Percentiles rank a stretch among this genome's conserved stretches.
These are phyloP conservation scores for Aphyosemion australe DNA, from an alignment of 2,113 vertebrate species.

Conservation along the genomic window DNA sequence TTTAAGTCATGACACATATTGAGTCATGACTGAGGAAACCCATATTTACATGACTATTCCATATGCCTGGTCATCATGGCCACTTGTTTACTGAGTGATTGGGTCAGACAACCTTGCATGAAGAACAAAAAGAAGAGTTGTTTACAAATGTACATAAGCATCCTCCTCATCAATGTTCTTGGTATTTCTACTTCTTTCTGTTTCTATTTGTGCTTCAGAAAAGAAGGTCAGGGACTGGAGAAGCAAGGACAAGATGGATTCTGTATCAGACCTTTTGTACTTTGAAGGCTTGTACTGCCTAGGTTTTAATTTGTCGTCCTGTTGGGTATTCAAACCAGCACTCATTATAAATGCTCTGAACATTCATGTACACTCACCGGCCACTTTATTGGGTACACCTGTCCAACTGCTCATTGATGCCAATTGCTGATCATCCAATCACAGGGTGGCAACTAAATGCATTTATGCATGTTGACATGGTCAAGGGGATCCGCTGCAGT, in stretches of 20 bases:
- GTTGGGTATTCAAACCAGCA: neutral
- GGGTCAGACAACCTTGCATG: neutral
- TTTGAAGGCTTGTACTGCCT: constrained; percentile 9
- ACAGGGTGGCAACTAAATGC: too few species aligned
- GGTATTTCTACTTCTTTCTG: constrained; percentile 33
- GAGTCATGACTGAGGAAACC: neutral
- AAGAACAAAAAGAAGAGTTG: neutral
- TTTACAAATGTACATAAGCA: constrained; percentile 25
- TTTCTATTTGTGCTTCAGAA: constrained; percentile 15
- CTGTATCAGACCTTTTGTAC: neutral
- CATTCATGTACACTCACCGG: too few species aligned
- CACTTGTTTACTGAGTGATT: neutral
- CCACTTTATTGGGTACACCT: too few species aligned
- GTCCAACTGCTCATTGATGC: too few species aligned
- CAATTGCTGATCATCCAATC: too few species aligned
- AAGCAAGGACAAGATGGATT: constrained; percentile 41
- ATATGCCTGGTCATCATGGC: constrained; percentile 4
- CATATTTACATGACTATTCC: too few species aligned
- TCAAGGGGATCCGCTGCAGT: too few species aligned
- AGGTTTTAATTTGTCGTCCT: neutral
- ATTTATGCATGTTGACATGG: too few species aligned
- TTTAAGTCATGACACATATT: too few species aligned
- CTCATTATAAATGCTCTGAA: neutral
- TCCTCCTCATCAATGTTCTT: constrained; percentile 24
- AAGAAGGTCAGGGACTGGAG: constrained; percentile 35